These are phyloP conservation scores for Botia kubotai DNA, from an alignment of 2,797 vertebrate species.

Conservation along the genomic window DNA sequence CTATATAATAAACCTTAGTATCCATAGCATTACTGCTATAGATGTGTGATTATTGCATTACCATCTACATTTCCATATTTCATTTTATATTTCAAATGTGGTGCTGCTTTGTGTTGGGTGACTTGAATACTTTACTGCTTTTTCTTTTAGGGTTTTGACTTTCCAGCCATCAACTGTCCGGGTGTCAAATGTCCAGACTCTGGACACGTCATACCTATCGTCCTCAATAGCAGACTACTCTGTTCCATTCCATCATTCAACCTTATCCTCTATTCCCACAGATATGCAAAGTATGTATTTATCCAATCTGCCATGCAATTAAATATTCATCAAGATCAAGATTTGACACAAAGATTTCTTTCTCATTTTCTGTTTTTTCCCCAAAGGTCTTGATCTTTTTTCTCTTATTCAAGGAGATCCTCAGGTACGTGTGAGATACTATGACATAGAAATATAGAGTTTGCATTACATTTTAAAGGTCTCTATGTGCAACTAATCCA, in stretches of 20 bases:
- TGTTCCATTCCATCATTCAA: constrained; percentile 90
- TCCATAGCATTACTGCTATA: no score
- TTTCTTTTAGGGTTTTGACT: constrained; percentile 84
- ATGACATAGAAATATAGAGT: neutral
- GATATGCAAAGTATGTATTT: constrained; percentile 90
- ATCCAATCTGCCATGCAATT: neutral
- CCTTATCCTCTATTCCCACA: constrained; percentile 86
- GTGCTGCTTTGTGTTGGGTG: neutral
- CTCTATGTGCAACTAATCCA: neutral
- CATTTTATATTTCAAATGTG: neutral
- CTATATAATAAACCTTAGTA: neutral
- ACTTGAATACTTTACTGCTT: neutral
- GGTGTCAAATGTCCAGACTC: constrained; percentile 84
- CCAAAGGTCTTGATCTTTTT: constrained; percentile 93
- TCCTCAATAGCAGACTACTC: constrained; percentile 89
- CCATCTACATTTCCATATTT: neutral
- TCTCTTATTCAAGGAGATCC: constrained; percentile 93
- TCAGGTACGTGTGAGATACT: constrained; percentile 81
- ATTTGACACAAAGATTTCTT: neutral
- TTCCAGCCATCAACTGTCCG: constrained; percentile 90
- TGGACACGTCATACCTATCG: constrained; percentile 86
- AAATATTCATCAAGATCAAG: neutral
- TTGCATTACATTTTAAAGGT: neutral
- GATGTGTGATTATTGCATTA: neutral
- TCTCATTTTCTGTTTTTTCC: constrained; percentile 43